These are phyloP conservation scores for Tolypeutes matacus DNA, from an alignment of 2,797 vertebrate species.

Conservation along the genomic window DNA sequence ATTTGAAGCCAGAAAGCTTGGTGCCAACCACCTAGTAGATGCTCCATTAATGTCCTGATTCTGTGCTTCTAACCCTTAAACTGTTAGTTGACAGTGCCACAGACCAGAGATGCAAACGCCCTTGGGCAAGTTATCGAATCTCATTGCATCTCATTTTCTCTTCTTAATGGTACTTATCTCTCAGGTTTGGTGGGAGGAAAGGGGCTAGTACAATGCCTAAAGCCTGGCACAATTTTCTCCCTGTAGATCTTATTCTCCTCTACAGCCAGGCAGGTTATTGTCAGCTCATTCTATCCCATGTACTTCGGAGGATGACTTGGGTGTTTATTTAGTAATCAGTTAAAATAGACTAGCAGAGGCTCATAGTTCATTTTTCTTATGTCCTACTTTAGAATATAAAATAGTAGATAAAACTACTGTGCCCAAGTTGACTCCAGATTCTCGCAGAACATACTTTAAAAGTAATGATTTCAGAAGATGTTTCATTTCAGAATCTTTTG, in stretches of 20 bases:
- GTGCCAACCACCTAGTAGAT: too few species aligned
- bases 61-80: neutral
- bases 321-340: constrained; percentile 42
- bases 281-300: neutral
- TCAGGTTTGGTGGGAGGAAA: neutral
- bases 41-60: too few species aligned
- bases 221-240: neutral
- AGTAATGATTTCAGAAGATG: constrained; percentile 30
- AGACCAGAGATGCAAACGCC: neutral
- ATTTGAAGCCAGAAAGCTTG: neutral
- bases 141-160: neutral
- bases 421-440: neutral
- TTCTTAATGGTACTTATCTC: neutral
- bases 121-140: neutral
- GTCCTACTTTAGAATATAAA: neutral
- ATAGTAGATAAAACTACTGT: neutral
- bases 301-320: neutral
- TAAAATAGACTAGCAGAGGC: neutral
- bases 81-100: neutral
- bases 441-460: neutral
- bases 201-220: neutral
- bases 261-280: neutral
- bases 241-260: neutral
- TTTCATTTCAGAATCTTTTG: constrained; percentile 32
- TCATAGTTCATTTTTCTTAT: constrained; percentile 40